Base-by-base conservation (phyloP, 2,888 invertebrate genomes). In the Nomada goodeniana region DNA sequence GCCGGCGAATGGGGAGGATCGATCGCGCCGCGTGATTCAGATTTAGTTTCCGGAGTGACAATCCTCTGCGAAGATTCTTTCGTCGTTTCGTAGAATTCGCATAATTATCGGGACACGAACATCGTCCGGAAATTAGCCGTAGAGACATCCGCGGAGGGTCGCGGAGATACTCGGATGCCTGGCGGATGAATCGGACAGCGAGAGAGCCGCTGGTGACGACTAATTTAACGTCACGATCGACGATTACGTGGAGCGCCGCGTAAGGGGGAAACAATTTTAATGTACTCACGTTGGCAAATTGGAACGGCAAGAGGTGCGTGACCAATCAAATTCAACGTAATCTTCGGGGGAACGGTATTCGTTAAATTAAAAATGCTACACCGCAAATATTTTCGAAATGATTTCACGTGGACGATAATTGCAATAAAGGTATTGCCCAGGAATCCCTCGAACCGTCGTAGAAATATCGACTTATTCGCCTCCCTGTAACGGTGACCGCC, bases 81-180 rank as follows among this genome's bases (percentile, higher is more conserved):
- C 78, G 42, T 15, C n/a, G 67, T 36, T 76, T 68, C 61, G 18
- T 7, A 29, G 76, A 76, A 68, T 23, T 63, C 23, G 36, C 7
- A 50, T 64, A 59, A 79, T 77, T 61, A 18, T 13, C 61, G 36
- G 1, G 47, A 76, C 67, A 47, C 67, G 61, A 50, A 20, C 11
- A 69, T 15, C 55, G 15, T 52, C 64, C 64, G 79, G 79, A 79
- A 69, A 79, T 79, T 69, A 42, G 15, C 20, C 10, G n/a, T 10
- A 36, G 3, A 18, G 50, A 50, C 63, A 0, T 36, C 0, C 0
- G 11, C 2, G 10, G 52, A 2, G 44, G 20, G 29, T 36, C 59
- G 52, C 5, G 10, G 11, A 5, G 11, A 10, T 69, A 5, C 47
- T 44, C 9, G 10, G 11, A 53, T 64, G 13, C 44, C 36, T 42